Evolutionary conservation across 2,113 vertebrate genomes (phyloP).

Genomic region (Mellivora capensis): DNA sequence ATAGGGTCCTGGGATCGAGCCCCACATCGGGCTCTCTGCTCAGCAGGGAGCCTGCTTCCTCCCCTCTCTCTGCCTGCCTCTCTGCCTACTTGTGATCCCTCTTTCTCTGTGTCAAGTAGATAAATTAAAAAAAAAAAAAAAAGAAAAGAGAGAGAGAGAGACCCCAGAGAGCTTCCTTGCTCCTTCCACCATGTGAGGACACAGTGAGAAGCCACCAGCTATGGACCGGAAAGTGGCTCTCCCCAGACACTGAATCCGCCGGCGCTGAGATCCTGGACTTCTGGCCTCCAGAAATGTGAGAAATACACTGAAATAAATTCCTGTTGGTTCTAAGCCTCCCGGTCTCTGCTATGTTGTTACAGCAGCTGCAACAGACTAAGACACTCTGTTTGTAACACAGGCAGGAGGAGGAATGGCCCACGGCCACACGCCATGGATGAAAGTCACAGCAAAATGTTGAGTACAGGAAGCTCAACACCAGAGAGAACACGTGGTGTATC

Average conservation of each 20-base stretch:
- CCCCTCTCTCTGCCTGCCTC: no score
- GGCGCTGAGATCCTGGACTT: not conserved
- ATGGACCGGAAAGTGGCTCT: not conserved
- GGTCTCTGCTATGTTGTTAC: not conserved
- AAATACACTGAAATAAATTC: not conserved
- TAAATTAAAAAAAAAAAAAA: no score
- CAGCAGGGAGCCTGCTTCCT: no score
- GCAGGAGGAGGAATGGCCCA: not conserved
- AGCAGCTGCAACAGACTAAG: not conserved
- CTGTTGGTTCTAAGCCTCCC: not conserved
- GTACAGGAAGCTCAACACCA: not conserved
- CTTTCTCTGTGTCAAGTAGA: no score
- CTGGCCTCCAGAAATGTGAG: not conserved
- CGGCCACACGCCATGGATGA: not conserved
- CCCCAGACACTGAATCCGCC: not conserved
- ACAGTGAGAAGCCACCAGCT: not conserved
- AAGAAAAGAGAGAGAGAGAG: not conserved
- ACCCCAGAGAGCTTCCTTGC: not conserved
- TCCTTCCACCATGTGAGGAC: not conserved
- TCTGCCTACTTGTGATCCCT: no score
- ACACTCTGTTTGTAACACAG: not conserved
- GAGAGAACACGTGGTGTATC: not conserved
- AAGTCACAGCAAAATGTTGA: not conserved
- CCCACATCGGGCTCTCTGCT: no score
- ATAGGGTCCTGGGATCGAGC: no score